Base-by-base conservation (phyloP, 2,113 vertebrate genomes). In the Phoenicopterus ruber region DNA sequence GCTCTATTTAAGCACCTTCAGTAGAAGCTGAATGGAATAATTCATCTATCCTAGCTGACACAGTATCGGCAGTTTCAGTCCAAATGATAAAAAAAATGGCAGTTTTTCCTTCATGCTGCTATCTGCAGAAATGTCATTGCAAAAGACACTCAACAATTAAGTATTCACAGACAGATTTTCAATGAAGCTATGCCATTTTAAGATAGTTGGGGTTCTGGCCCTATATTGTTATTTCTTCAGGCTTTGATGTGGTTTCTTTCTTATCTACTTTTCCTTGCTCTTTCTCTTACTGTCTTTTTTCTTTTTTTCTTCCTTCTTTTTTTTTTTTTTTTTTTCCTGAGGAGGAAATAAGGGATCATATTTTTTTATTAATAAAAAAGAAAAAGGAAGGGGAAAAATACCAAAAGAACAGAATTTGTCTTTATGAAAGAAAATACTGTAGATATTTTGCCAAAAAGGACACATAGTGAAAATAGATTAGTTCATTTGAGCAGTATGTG, bases 401-500 rank as follows among this genome's bases (percentile, higher is more conserved):
- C 54, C 81, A 96, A 97, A 98, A 96, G 90, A 97, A 97, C 36
- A 88, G 90, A 97, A 98, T 98, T 98, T 98, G 95, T 98, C 97
- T 98, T 98, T 98, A 98, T 98, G 97, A 98, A 98, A 97, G 96
- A 96, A 98, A 98, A 98, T 97, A 97, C 95, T 97, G 96, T 94
- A 98, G 97, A 97, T 98, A 98, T 98, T 98, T 98, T 98, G 96
- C 98, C 97, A 98, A 98, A 98, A 98, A 98, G 80, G 98, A 98
- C 98, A 98, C 94, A 98, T 97, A 98, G 98, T 98, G 98, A 98
- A 98, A 98, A 98, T 97, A 97, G 97, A 98, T 98, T 98, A 98
- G 98, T 98, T 98, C 98, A 98, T 98, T 98, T 98, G 96, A 98
- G 91, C 96, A 96, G 92, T 98, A 90, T 98, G 97, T 96, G 96